These are phyloP conservation scores for Gadus macrocephalus DNA, from an alignment of 2,113 vertebrate genomes.

Conservation along the genomic window DNA sequence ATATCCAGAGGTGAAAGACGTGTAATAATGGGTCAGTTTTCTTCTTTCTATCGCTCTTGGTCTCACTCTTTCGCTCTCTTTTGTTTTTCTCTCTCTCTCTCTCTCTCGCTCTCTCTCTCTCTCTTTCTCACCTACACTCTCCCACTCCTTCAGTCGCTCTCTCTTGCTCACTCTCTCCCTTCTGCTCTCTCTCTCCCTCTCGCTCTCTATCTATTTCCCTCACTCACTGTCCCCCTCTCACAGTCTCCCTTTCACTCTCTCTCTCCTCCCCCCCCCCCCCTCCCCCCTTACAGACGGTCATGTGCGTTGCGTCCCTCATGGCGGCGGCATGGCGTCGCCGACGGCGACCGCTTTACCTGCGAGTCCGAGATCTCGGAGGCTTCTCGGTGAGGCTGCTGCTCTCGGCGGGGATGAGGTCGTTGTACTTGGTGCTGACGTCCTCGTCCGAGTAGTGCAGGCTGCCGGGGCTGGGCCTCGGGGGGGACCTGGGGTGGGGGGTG, in stretches of 20 bases:
- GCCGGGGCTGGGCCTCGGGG: constrained; percentile 91
- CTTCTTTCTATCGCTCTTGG: too few species aligned
- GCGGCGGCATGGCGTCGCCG: not conserved
- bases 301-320: too few species aligned
- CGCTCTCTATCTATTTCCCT: too few species aligned
- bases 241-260: not conserved
- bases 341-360: constrained; percentile 74
- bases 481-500: constrained; percentile 73
- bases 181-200: too few species aligned
- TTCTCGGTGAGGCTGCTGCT: constrained; percentile 97
- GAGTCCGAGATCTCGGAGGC: constrained; percentile 95
- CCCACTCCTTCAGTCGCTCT: too few species aligned
- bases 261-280: not conserved
- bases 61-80: too few species aligned
- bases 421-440: constrained; percentile 94
- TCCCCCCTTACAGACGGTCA: not conserved
- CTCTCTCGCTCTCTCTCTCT: too few species aligned
- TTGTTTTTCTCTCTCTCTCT: too few species aligned
- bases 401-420: constrained; percentile 91
- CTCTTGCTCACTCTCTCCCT: too few species aligned
- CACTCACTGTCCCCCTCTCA: not conserved
- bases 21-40: too few species aligned
- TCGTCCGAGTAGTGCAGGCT: constrained; percentile 96
- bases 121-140: too few species aligned
- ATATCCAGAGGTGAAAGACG: too few species aligned